Base-by-base conservation (phyloP, 2,888 invertebrate genomes). In the Netelia fuscicornis region DNA sequence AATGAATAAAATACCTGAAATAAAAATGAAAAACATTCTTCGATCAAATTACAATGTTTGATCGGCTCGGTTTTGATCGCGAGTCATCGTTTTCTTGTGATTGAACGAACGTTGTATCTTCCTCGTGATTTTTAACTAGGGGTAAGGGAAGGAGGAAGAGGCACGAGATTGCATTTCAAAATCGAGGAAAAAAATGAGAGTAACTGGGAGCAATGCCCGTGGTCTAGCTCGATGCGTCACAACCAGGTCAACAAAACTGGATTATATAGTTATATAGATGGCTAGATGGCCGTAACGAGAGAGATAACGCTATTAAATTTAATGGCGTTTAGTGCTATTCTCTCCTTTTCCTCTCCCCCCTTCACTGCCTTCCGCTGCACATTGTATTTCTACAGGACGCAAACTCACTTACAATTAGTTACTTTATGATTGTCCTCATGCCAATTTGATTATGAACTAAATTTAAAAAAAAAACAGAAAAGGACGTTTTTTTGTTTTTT, bases 221-320 rank as follows among this genome's bases (percentile, higher is more conserved):
- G 30, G 30, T 30, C 5, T 3, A 30, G 30, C 3, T 30, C 30
- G 5, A 30, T 30, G 30, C 30, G 30, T 30, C 30, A 30, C 0
- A 30, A 30, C 30, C 30, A 30, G 30, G 30, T 58, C 23, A 5
- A 48, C 48, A 2, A 13, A 58, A 2, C 58, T 58, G 6, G 2
- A 58, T 58, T 48, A 48, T 48, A 48, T 48, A 48, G 17, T 17
- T 48, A 48, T 48, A 48, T 48, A 48, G 10, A 48, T 48, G 48
- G 10, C 20, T 58, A 58, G n/a, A 58, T 20, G 58, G 9, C 20
- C 62, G 83, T 86, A 87, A 88, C 84, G 80, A 81, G 88, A 83
- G 83, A 82, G 76, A 72, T 87, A 84, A 87, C 84, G 84, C 87
- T 86, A 88, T 90, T 90, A 89, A 83, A 88, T 83, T 86, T 88